These are phyloP conservation scores for Melanerpes aurifrons DNA, from an alignment of 2,113 vertebrate genomes.

Conservation along the genomic window DNA sequence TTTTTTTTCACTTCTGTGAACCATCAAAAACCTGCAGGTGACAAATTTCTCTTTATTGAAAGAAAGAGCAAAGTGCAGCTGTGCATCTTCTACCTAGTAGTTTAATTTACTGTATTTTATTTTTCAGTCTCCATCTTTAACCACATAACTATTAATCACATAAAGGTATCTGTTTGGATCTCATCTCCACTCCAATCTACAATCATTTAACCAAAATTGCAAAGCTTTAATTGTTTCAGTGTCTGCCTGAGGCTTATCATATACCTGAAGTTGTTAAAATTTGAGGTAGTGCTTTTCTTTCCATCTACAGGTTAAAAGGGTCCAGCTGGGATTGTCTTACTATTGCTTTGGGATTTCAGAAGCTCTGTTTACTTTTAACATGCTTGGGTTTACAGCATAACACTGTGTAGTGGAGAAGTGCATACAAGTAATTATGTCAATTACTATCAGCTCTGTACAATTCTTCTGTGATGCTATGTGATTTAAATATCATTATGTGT, in stretches of 20 bases:
- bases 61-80: background rate
- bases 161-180: constrained; percentile 11
- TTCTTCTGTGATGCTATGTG: constrained; percentile 69
- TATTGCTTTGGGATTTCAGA: constrained; percentile 63
- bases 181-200: background rate
- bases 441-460: constrained; percentile 74
- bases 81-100: background rate
- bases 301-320: constrained; percentile 52
- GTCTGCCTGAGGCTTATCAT: constrained; percentile 29
- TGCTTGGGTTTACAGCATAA: constrained; percentile 65
- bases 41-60: background rate
- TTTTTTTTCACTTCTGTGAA: background rate
- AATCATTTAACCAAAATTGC: background rate
- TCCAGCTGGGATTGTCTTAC: constrained; percentile 27
- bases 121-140: background rate
- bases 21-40: background rate
- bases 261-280: constrained; percentile 60
- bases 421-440: constrained; percentile 77
- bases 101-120: background rate
- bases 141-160: background rate
- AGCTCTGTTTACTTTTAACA: constrained; percentile 74
- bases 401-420: constrained; percentile 78
- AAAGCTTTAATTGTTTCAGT: constrained; percentile 30
- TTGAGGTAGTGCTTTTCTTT: constrained; percentile 49
- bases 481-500: constrained; percentile 75